Evolutionary conservation across 2,888 invertebrate genomes (phyloP).

Genomic region (Chaitophorus viminalis): DNA sequence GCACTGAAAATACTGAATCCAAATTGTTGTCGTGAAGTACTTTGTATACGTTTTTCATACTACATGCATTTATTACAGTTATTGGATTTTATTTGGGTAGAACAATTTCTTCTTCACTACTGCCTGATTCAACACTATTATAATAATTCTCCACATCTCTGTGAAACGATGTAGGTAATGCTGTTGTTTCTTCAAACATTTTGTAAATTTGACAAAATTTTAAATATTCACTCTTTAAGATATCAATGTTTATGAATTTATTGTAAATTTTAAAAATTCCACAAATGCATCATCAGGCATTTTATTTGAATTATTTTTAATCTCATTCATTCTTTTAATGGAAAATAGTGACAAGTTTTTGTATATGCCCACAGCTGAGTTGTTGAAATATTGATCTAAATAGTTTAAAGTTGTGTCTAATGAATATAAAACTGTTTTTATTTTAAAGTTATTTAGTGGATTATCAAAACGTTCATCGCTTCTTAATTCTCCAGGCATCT

Average conservation of each 20-base stretch:
- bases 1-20: slow-evolving; percentile 6
- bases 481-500: slow-evolving; percentile 6
- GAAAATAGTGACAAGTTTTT: slow-evolving; percentile 40
- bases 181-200: slow-evolving; percentile 33
- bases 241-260: slow-evolving; percentile 27
- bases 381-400: slow-evolving; percentile 37
- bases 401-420: slow-evolving; percentile 33
- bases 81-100: slow-evolving; percentile 11
- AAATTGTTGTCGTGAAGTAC: slow-evolving; percentile 24
- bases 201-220: slow-evolving; percentile 36
- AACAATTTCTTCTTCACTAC: slow-evolving; percentile 27
- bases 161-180: slow-evolving; percentile 29
- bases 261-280: slow-evolving; percentile 33
- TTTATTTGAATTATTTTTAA: slow-evolving; percentile 24
- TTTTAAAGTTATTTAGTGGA: slow-evolving; percentile 40
- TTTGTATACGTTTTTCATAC: slow-evolving; percentile 25
- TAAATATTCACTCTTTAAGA: slow-evolving; percentile 25
- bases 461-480: slow-evolving; percentile 22
- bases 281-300: slow-evolving; percentile 31
- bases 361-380: slow-evolving; percentile 11
- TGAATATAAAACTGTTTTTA: slow-evolving; percentile 34
- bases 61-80: slow-evolving; percentile 24
- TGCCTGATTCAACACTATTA: slow-evolving; percentile 10
- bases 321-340: slow-evolving; percentile 36
- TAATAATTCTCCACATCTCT: slow-evolving; percentile 8